Conservation (phyloP, 2,113 vertebrate genomes). For the Sinocyclocheilus anshuiensis region DNA sequence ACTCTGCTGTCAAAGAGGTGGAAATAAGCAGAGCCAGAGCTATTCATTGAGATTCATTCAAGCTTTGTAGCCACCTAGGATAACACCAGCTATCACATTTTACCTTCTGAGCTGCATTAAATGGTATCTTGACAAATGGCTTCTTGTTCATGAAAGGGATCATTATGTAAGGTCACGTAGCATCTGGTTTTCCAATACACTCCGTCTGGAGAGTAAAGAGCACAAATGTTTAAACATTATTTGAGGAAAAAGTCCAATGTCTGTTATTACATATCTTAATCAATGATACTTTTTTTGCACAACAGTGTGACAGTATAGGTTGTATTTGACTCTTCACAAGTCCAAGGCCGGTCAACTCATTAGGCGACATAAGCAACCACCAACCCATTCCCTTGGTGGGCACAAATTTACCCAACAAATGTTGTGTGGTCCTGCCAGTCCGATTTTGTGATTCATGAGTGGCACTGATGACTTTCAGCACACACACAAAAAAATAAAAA, state of each 20-base stretch:
- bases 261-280: not conserved
- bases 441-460: not conserved
- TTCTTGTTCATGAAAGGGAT: not conserved
- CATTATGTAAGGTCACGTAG: not conserved
- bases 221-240: constrained; percentile 5
- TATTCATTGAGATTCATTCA: constrained; percentile 1
- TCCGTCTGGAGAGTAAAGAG: not conserved
- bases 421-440: not conserved
- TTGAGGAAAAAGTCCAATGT: not conserved
- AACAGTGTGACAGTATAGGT: not conserved
- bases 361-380: not conserved
- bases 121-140: constrained; percentile 27
- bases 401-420: not conserved
- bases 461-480: not conserved
- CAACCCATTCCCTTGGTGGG: not conserved
- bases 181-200: constrained; percentile 28
- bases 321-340: not conserved
- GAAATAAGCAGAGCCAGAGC: constrained; percentile 63
- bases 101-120: constrained; percentile 16
- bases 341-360: not conserved
- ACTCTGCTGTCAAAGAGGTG: constrained; percentile 83
- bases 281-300: not conserved
- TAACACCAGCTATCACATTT: not conserved
- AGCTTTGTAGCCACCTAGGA: not conserved
- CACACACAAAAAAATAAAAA: not conserved